These are phyloP conservation scores for Idaea dimidiata DNA, from an alignment of 2,888 invertebrate species.

Conservation along the genomic window DNA sequence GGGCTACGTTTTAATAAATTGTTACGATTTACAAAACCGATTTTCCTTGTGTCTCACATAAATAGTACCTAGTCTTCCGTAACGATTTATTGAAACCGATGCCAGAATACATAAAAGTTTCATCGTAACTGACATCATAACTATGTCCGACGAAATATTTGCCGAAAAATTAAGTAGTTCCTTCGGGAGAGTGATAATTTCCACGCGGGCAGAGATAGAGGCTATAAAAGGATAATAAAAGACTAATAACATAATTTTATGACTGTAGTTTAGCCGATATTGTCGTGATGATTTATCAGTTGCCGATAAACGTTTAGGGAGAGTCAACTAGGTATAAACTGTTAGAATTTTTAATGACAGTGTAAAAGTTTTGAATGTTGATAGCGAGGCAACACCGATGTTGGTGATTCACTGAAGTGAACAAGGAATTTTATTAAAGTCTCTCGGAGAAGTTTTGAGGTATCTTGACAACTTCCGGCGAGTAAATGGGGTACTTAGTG, in stretches of 20 bases:
- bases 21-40: not conserved
- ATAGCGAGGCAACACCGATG: constrained; percentile 7
- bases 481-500: constrained; percentile 37
- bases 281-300: constrained; percentile 23
- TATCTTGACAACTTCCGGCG: constrained; percentile 57
- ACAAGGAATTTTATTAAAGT: constrained; percentile 38
- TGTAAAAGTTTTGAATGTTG: constrained; percentile 11
- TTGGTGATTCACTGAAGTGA: constrained; percentile 17
- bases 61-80: not conserved
- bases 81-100: not conserved
- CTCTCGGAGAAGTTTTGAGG: constrained; percentile 50
- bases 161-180: not conserved
- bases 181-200: constrained; percentile 1
- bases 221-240: constrained; percentile 1
- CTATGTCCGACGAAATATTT: not conserved
- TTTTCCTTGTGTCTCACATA: not conserved
- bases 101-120: not conserved
- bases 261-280: constrained; percentile 16
- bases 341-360: constrained; percentile 5
- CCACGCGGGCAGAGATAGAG: constrained; percentile 1
- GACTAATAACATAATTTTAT: constrained; percentile 2
- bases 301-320: constrained; percentile 23
- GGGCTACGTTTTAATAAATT: not conserved
- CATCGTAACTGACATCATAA: not conserved
- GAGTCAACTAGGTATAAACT: constrained; percentile 14